Conservation (phyloP, 1,140 invertebrate species). For the Zaprionus camerounensis region DNA sequence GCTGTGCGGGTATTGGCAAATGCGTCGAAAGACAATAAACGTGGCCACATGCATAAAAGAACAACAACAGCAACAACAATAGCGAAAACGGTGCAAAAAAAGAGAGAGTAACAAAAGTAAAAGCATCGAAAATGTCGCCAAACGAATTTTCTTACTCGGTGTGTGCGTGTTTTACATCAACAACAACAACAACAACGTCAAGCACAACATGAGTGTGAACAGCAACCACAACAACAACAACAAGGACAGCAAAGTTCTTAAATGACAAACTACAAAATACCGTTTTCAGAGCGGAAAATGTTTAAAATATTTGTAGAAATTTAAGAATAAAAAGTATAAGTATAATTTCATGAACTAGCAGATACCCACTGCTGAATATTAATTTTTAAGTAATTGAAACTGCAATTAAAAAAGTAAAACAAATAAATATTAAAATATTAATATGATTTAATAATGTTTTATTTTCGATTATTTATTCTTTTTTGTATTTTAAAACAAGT, state of each 20-base stretch:
- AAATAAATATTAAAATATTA: not conserved
- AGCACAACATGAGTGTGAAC: constrained; percentile 14
- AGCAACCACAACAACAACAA: constrained; percentile 19
- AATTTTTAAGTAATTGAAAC: not conserved
- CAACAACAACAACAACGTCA: constrained; percentile 1
- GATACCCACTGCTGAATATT: not conserved
- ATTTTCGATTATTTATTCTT: not conserved
- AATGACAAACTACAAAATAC: constrained; percentile 2
- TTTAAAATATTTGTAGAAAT: not conserved
- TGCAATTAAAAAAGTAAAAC: not conserved
- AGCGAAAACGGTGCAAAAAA: not conserved
- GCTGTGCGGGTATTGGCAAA: constrained; percentile 53
- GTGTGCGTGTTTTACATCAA: constrained; percentile 19
- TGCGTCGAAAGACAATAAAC: constrained; percentile 60
- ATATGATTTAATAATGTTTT: no score
- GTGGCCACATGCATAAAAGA: constrained; percentile 46
- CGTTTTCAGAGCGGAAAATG: not conserved
- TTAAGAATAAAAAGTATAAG: no score
- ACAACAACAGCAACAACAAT: not conserved
- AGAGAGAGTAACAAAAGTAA: constrained; percentile 12
- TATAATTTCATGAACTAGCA: not conserved
- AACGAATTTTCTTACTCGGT: constrained; percentile 6
- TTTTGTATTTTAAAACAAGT: no score
- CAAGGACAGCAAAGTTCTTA: not conserved
- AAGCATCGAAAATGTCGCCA: constrained; percentile 25